phyloP scores from a whole-genome alignment of 2,113 vertebrate species.

The Amphiprion percula region DNA sequence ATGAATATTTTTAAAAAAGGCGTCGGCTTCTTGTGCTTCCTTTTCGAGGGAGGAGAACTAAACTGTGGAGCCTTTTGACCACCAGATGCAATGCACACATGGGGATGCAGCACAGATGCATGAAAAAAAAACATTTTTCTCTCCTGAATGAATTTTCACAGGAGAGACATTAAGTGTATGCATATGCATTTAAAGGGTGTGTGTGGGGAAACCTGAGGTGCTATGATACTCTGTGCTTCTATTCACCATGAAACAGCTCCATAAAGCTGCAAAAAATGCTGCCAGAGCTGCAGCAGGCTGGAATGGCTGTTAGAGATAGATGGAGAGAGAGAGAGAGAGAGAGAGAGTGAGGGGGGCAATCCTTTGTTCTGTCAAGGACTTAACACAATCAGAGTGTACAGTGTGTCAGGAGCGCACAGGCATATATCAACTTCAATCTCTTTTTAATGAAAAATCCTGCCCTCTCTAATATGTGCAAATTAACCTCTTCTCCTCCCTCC shows the following conservation, averaged over 20 bases:
- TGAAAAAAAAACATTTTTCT: conserved; percentile 16
- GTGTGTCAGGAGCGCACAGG: conserved; percentile 86
- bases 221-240: conserved; percentile 56
- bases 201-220: conserved; percentile 36
- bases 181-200: conserved; percentile 22
- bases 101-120: conserved; percentile 1
- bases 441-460: conserved; percentile 90
- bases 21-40: conserved; percentile 8
- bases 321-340: conserved; percentile 33
- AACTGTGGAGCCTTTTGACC: conserved; percentile 19
- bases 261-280: conserved; percentile 63
- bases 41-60: conserved; percentile 23
- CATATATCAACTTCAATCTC: conserved; percentile 90
- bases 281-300: conserved; percentile 51
- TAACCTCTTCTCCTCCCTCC: conserved; percentile 81
- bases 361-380: conserved; percentile 88
- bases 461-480: conserved; percentile 89
- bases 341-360: conserved; percentile 51
- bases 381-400: conserved; percentile 86
- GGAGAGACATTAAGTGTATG: conserved; percentile 24
- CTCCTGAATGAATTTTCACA: conserved; percentile 17
- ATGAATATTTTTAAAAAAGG: conserved; percentile 13
- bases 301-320: conserved; percentile 67
- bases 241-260: conserved; percentile 69
- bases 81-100: neutral